Percentiles rank a stretch among this genome's conserved stretches.
phyloP scores from a whole-genome alignment of 1,140 invertebrate genomes.

The Triops longicaudatus region DNA sequence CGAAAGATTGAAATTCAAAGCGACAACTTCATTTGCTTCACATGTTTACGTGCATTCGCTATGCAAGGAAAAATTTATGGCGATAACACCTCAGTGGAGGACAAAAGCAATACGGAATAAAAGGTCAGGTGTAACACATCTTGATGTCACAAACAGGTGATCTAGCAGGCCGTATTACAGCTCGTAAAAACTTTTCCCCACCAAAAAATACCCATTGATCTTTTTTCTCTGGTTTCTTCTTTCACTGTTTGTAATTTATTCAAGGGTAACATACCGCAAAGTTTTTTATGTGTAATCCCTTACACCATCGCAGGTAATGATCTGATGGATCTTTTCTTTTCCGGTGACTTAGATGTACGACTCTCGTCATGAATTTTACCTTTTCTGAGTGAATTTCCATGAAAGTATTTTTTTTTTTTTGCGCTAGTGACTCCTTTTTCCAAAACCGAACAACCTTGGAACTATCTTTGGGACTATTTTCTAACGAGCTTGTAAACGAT shows the following conservation, averaged over 20 bases:
- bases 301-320: too few species aligned
- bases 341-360: too few species aligned
- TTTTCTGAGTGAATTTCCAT: too few species aligned
- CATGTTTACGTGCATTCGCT: background rate
- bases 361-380: too few species aligned
- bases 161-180: background rate
- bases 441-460: background rate
- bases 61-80: background rate
- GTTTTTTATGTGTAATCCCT: too few species aligned
- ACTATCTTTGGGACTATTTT: background rate
- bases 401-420: too few species aligned
- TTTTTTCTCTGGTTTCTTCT: background rate
- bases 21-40: background rate
- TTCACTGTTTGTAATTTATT: too few species aligned
- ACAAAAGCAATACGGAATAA: background rate
- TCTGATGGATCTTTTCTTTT: too few species aligned
- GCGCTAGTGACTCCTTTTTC: too few species aligned
- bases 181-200: background rate
- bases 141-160: background rate
- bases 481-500: background rate
- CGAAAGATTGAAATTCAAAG: background rate
- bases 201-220: background rate
- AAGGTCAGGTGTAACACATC: background rate
- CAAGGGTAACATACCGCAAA: background rate
- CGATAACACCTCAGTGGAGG: background rate